A percentile compares a stretch with the other conserved stretches of the same genome.
Conservation (phyloP, 2,888 invertebrate genomes). For the Pogonocherus hispidulus region DNA sequence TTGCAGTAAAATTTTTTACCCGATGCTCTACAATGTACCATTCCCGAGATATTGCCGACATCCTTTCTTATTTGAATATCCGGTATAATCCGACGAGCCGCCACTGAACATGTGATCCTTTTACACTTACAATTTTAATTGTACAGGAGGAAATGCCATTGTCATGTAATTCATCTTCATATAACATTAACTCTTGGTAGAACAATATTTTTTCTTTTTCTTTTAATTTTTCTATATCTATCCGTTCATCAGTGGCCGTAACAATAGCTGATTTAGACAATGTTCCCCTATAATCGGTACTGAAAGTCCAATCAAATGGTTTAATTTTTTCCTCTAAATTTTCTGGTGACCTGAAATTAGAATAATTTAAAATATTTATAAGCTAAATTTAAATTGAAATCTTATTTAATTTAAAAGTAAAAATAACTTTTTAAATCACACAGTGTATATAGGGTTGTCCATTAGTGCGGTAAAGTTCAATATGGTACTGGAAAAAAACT, state of each 20-base stretch:
- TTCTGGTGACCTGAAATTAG: conserved; percentile 78
- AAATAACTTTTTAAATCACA: too few relatives aligned
- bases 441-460: too few relatives aligned
- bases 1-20: too few relatives aligned
- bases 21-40: too few relatives aligned
- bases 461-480: too few relatives aligned
- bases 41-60: too few relatives aligned
- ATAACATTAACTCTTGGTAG: conserved; percentile 93
- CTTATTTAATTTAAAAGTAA: too few relatives aligned
- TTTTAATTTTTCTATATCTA: conserved; percentile 91
- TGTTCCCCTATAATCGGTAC: conserved; percentile 92
- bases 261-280: conserved; percentile 74
- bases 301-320: conserved; percentile 98
- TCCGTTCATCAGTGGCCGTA: conserved; percentile 79
- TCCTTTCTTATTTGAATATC: too few relatives aligned
- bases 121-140: conserved; percentile 90
- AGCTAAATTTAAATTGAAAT: background rate
- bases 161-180: conserved; percentile 98
- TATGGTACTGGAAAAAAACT: too few relatives aligned
- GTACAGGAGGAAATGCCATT: conserved; percentile 93
- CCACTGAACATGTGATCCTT: too few relatives aligned
- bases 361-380: conserved; percentile 3
- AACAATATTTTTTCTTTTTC: conserved; percentile 92
- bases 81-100: too few relatives aligned
- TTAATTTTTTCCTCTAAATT: conserved; percentile 82